phyloP scores from a whole-genome alignment of 92 coral and sea anemone species.

The Palythoa caribaeorum region DNA sequence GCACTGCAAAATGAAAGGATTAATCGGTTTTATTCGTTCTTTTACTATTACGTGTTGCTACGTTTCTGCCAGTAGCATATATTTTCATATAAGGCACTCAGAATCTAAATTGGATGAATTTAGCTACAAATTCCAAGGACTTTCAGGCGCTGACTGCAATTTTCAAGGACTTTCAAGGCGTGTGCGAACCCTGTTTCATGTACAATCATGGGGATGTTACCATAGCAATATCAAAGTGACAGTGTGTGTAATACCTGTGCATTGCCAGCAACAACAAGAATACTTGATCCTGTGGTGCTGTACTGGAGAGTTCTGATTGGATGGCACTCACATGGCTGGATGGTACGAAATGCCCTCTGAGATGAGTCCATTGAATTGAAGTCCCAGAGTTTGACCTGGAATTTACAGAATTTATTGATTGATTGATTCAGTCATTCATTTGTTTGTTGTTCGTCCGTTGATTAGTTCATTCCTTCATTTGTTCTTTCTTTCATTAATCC shows the following conservation, averaged over 20 bases:
- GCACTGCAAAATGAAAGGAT: no score
- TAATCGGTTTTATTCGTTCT: no score
- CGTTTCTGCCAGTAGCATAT: no score
- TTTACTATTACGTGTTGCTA: no score
- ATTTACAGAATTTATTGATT: background rate
- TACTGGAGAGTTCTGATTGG: constrained; percentile 93
- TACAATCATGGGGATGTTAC: background rate
- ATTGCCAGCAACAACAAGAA: constrained; percentile 95
- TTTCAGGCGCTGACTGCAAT: no score
- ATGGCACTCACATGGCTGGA: constrained; percentile 96
- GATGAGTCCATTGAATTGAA: constrained; percentile 97
- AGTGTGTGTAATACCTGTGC: constrained; percentile 74
- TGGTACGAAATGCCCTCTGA: constrained; percentile 81
- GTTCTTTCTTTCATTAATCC: no score
- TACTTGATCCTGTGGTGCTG: constrained; percentile 91
- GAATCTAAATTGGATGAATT: no score
- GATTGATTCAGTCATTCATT: background rate
- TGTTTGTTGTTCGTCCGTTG: background rate
- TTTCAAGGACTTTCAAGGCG: no score
- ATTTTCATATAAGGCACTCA: no score
- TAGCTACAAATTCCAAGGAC: no score
- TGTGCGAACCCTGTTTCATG: no score
- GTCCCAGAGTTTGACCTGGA: constrained; percentile 95
- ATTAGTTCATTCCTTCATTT: no score
- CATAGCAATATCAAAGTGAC: background rate